Conservation (phyloP, 1,140 invertebrate species). For the Lamellibrachia luymesi region DNA sequence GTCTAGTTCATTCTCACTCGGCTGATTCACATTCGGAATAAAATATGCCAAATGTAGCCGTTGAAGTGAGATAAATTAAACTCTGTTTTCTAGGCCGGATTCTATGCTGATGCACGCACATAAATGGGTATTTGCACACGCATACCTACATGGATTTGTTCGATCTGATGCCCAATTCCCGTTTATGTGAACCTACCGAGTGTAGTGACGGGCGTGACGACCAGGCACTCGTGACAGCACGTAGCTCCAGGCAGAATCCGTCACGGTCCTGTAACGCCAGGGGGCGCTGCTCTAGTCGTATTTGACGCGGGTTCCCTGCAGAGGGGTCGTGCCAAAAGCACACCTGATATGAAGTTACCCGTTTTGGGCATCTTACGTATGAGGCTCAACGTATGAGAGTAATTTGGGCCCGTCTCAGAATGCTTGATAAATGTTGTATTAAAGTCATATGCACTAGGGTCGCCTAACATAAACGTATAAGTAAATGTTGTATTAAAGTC, state of each 20-base stretch:
- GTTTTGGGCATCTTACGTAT: too few relatives aligned
- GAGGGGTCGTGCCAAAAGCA: neutral
- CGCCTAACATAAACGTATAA: too few relatives aligned
- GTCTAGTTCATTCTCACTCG: neutral
- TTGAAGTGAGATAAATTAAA: too few relatives aligned
- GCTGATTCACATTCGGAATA: neutral
- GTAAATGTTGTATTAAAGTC: too few relatives aligned
- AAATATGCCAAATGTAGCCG: neutral
- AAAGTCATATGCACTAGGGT: too few relatives aligned
- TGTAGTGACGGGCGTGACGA: neutral
- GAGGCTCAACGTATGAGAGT: too few relatives aligned
- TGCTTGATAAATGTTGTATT: too few relatives aligned
- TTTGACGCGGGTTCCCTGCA: neutral
- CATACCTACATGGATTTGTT: neutral
- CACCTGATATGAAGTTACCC: too few relatives aligned
- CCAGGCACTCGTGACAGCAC: neutral
- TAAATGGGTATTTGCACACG: neutral
- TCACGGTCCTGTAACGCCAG: neutral
- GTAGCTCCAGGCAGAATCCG: neutral
- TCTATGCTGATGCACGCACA: neutral
- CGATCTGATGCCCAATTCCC: too few relatives aligned
- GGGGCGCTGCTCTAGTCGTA: neutral
- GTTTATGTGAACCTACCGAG: neutral
- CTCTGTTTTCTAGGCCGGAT: too few relatives aligned
- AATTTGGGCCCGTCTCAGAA: too few relatives aligned